Evolutionary conservation across 2,888 invertebrate genomes (phyloP), one percentile per base, ranked within the genome.

Genomic region (Brenthis ino): DNA sequence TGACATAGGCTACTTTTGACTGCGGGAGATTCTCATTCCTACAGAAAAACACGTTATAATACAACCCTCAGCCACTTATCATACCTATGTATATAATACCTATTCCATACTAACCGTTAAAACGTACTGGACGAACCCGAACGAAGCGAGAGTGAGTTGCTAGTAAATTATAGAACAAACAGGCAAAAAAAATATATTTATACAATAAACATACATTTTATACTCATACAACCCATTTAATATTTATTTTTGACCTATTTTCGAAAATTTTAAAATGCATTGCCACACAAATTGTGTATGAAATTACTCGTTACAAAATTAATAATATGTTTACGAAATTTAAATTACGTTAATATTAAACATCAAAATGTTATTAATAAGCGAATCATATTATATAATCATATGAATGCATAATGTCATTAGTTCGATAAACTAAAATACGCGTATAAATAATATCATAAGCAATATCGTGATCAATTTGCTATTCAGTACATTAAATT

Each of bases 381-480:
- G 16, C 37, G 12, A 53, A 63, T 63, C 8, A 63, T 53, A 51
- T 51, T 37, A 53, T 54, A 63, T 63, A 63, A 63, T 53, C 37
- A 37, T 53, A 63, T 63, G 54, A 53, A 63, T 63, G 16, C 63
- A 43, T 63, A 63, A 51, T 53, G 14, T 53, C 6, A 63, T 54
- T 53, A 53, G 14, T 54, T 12, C 63, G 53, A 54, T 37, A 54
- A 43, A 43, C 53, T 53, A 63, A 63, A 63, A 63, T 54, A 54
- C 24, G 16, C 13, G 13, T 60, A 60, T 55, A 67, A 55, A 60
- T 24, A 51, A 53, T 57, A 54, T 54, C 54, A 14, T 50, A 20
- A 20, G 37, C 66, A 73, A 72, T 75, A 70, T 68, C 70, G 73
- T 67, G 70, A 72, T 71, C 68, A 73, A 73, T 72, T 74, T 64